These are phyloP conservation scores for Cheilosia variabilis DNA, from an alignment of 2,888 invertebrate genomes.

Conservation along the genomic window DNA sequence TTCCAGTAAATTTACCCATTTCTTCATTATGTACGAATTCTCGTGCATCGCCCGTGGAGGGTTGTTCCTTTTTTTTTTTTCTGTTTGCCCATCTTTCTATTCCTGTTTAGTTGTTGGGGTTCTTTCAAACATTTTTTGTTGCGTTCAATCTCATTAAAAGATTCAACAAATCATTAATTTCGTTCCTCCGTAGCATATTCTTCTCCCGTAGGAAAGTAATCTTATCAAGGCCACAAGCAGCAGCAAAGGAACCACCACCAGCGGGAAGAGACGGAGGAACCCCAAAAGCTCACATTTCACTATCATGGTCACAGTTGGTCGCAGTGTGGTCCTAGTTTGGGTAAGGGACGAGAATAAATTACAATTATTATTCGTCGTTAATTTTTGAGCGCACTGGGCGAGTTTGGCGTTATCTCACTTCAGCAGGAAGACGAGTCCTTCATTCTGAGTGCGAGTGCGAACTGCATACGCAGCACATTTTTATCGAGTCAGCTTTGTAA, in stretches of 20 bases:
- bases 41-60: background rate
- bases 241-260: constrained; percentile 6
- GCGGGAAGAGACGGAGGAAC: constrained; percentile 8
- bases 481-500: constrained; percentile 17
- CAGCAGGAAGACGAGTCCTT: constrained; percentile 51
- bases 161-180: constrained; percentile 76
- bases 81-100: constrained; percentile 36
- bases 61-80: background rate
- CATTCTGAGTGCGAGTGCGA: constrained; percentile 9
- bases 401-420: constrained; percentile 62
- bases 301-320: constrained; percentile 70
- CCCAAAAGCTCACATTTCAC: constrained; percentile 66
- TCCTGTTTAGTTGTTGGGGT: constrained; percentile 45
- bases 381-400: constrained; percentile 68
- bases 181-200: constrained; percentile 62
- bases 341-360: constrained; percentile 64
- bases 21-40: constrained; percentile 35
- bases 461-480: constrained; percentile 59
- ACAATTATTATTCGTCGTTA: constrained; percentile 73
- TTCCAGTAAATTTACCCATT: constrained; percentile 75
- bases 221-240: constrained; percentile 68
- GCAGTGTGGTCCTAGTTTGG: constrained; percentile 18
- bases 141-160: constrained; percentile 59
- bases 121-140: constrained; percentile 11
- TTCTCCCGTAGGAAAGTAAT: constrained; percentile 69